Conservation (phyloP, 2,797 vertebrate species). For the Valencia hispanica region DNA sequence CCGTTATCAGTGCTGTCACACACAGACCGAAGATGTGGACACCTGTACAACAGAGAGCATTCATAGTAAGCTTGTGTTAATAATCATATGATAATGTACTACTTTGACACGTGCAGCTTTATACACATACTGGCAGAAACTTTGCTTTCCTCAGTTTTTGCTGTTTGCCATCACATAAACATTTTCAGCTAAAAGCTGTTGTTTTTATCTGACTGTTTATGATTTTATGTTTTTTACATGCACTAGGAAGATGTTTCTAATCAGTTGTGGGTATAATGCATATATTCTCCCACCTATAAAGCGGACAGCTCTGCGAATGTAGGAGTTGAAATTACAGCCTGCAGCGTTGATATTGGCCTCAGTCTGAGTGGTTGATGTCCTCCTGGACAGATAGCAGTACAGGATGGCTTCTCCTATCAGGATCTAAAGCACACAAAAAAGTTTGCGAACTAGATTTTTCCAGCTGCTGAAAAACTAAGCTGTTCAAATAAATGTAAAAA, state of each 20-base stretch:
- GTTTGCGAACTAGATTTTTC: not conserved
- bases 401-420: slow-evolving; percentile 94
- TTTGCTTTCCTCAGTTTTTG: not conserved
- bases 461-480: not conserved
- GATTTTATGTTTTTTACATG: not conserved
- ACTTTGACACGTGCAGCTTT: not conserved
- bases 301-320: slow-evolving; percentile 92
- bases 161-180: not conserved
- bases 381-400: slow-evolving; percentile 92
- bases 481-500: not conserved
- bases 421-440: slow-evolving; percentile 79
- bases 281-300: slow-evolving; percentile 86
- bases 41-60: slow-evolving; percentile 69
- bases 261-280: not conserved
- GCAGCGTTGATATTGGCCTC: slow-evolving; percentile 95
- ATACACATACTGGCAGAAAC: not conserved
- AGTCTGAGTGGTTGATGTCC: slow-evolving; percentile 84
- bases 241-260: not conserved
- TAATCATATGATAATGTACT: not conserved
- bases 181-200: not conserved
- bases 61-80: not conserved
- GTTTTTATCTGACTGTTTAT: not conserved
- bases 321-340: slow-evolving; percentile 97
- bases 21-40: slow-evolving; percentile 94
- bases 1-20: slow-evolving; percentile 93